These are phyloP conservation scores for Artemisiospiza belli DNA, from an alignment of 2,113 vertebrate genomes.

Conservation along the genomic window DNA sequence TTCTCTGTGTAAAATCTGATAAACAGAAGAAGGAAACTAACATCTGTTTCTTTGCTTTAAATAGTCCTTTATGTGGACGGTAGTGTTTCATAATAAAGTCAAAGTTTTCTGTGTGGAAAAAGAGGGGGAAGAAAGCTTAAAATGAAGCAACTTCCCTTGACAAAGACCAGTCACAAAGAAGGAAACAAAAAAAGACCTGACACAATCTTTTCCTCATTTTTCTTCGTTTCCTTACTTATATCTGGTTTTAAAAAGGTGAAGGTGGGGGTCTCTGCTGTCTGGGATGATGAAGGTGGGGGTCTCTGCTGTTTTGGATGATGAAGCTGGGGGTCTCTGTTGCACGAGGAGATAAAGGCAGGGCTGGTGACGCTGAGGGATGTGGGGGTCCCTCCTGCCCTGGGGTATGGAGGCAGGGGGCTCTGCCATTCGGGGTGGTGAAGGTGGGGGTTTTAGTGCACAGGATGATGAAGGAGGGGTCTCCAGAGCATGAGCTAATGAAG, in stretches of 20 bases:
- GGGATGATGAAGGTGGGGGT: not conserved
- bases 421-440: not conserved
- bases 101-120: not conserved
- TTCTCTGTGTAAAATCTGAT: not conserved
- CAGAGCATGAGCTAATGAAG: too few species aligned
- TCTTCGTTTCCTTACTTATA: not conserved
- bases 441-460: too few species aligned
- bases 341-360: not conserved
- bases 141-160: not conserved
- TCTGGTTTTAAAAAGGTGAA: not conserved
- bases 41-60: constrained; percentile 10
- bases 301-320: rapidly evolving
- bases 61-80: not conserved
- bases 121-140: rapidly evolving
- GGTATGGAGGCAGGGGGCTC: not conserved
- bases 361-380: rapidly evolving
- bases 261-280: not conserved
- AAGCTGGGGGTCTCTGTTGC: rapidly evolving
- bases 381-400: not conserved
- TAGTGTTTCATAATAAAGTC: not conserved
- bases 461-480: too few species aligned
- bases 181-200: too few species aligned
- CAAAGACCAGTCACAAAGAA: not conserved
- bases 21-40: not conserved
- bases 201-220: not conserved